A percentile compares a stretch with the other conserved stretches of the same genome.
phyloP scores from a whole-genome alignment of 2,113 vertebrate species.

The Alectura lathami region DNA sequence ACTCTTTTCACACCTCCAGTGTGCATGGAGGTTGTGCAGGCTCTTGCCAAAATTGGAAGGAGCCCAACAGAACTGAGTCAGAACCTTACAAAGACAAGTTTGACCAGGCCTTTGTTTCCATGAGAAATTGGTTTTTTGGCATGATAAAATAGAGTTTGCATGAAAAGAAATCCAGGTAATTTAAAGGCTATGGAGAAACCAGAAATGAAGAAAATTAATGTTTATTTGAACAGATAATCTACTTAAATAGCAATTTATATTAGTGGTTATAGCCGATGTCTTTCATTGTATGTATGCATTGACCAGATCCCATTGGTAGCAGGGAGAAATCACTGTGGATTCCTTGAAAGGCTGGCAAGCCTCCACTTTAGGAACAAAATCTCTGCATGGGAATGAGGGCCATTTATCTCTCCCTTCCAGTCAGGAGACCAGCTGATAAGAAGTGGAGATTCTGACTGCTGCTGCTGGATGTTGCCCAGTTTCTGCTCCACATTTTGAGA shows the following conservation, averaged over 20 bases:
- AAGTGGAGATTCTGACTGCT: background rate
- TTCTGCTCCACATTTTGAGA: background rate
- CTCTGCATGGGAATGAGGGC: background rate
- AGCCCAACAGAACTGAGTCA: background rate
- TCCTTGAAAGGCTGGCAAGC: background rate
- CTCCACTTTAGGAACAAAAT: background rate
- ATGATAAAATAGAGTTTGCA: background rate
- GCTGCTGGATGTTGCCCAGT: background rate
- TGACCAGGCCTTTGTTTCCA: background rate
- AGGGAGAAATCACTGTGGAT: background rate
- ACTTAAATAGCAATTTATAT: background rate
- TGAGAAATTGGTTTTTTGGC: background rate
- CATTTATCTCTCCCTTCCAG: background rate
- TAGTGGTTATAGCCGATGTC: accelerated
- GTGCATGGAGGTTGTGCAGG: background rate
- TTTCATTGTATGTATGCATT: background rate
- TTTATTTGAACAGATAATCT: background rate
- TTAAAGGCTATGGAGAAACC: background rate
- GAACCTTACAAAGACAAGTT: background rate
- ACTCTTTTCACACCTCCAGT: background rate
- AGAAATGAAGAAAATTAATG: background rate
- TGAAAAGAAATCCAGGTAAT: background rate
- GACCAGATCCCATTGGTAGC: accelerated
- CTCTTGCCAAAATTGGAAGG: background rate
- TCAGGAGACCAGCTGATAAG: background rate